A percentile compares a stretch with the other conserved stretches of the same genome.
phyloP scores from a whole-genome alignment of 2,113 vertebrate genomes.

The Cyanoderma ruficeps region DNA sequence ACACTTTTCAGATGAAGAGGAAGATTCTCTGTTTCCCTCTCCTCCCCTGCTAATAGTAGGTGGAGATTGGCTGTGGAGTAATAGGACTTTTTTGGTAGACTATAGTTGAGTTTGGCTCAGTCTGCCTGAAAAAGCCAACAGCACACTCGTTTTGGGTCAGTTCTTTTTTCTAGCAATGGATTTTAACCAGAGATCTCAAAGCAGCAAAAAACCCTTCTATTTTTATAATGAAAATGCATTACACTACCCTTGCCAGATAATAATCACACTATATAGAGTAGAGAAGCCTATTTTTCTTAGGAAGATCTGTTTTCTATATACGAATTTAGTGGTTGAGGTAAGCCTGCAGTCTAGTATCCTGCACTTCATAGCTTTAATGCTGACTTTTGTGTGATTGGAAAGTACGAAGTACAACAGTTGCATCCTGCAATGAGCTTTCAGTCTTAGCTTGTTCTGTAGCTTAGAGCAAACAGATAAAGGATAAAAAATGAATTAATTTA shows the following conservation, averaged over 20 bases:
- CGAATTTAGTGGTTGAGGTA: neutral
- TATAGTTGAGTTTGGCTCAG: conserved; percentile 47
- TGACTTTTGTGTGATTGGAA: neutral
- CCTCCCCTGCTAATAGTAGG: conserved; percentile 36
- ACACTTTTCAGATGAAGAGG: conserved; percentile 53
- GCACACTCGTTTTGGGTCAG: neutral
- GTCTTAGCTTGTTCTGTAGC: neutral
- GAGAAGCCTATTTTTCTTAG: neutral
- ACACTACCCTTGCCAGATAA: neutral
- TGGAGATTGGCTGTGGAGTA: conserved; percentile 54
- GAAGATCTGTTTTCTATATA: conserved; percentile 14
- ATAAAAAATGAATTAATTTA: neutral
- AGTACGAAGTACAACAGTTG: neutral
- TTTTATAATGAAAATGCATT: conserved; percentile 13
- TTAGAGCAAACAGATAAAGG: neutral
- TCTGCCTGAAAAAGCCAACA: neutral
- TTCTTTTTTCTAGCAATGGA: neutral
- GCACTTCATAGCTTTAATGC: neutral
- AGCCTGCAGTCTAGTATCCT: neutral
- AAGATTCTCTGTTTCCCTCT: conserved; percentile 52
- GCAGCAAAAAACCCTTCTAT: neutral
- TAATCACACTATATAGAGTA: conserved; percentile 22
- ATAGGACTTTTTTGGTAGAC: neutral
- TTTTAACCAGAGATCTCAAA: conserved; percentile 25
- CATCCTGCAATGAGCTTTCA: neutral